These are phyloP conservation scores for Luidia sarsii DNA, from an alignment of 53 echinoderm and acorn worm genomes.

Conservation along the genomic window DNA sequence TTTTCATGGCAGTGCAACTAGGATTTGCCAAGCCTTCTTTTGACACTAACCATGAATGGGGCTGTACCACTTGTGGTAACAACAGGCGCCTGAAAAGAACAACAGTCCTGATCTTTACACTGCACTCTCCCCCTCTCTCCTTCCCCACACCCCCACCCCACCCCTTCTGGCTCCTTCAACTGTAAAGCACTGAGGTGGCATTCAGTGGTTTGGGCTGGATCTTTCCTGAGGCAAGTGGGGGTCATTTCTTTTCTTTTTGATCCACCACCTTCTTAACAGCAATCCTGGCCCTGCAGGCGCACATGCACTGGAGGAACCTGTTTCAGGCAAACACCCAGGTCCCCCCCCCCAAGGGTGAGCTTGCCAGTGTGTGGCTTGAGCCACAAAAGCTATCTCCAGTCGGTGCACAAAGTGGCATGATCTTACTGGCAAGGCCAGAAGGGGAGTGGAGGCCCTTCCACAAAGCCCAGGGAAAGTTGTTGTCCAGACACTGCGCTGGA, in stretches of 20 bases:
- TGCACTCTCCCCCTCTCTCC: no score
- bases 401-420: background rate
- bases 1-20: no score
- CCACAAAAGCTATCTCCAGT: constrained; percentile 14
- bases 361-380: background rate
- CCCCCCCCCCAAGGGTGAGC: constrained; percentile 19
- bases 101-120: no score
- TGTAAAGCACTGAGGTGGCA: no score
- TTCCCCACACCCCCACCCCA: no score
- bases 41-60: no score
- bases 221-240: constrained; percentile 24
- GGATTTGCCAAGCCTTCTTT: no score
- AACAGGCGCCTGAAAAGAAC: constrained; percentile 20
- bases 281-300: background rate
- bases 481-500: no score
- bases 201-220: no score
- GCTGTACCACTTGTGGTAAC: no score
- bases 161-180: no score
- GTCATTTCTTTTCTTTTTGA: background rate
- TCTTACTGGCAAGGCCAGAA: constrained; percentile 40
- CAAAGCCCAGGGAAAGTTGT: constrained; percentile 1
- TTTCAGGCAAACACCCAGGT: constrained; percentile 12
- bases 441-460: background rate
- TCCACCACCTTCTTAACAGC: background rate
- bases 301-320: background rate